Evolutionary conservation across 2,888 invertebrate genomes (phyloP).

Genomic region (Campopleginae sp.): DNA sequence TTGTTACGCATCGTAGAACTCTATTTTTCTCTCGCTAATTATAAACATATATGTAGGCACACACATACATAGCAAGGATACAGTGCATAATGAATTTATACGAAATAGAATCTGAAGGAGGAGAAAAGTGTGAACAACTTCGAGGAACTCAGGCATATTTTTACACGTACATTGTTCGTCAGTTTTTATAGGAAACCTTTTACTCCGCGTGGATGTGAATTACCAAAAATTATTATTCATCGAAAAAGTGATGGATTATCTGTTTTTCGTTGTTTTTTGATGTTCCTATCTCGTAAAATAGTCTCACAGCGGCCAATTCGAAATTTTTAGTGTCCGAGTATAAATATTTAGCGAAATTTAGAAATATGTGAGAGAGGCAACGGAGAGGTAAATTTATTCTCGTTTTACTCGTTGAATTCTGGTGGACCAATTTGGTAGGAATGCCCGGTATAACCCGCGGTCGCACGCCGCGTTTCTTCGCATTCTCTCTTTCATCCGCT

Average conservation of each 20-base stretch:
- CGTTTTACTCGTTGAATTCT: conserved; percentile 60
- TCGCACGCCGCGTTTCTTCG: conserved; percentile 22
- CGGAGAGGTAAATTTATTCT: conserved; percentile 61
- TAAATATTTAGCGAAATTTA: not conserved
- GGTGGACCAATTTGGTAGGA: conserved; percentile 63
- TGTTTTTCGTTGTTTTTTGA: not conserved
- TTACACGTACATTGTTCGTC: not conserved
- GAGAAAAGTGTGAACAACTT: conserved; percentile 44
- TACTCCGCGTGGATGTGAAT: not conserved
- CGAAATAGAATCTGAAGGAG: conserved; percentile 28
- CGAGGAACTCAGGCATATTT: not conserved
- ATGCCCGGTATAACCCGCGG: conserved; percentile 61
- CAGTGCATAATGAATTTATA: conserved; percentile 9
- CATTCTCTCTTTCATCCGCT: conserved; percentile 37
- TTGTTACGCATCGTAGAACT: conserved; percentile 50
- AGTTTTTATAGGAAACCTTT: not conserved
- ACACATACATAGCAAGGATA: not conserved
- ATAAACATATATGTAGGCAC: conserved; percentile 14
- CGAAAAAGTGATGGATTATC: not conserved
- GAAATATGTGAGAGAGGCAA: conserved; percentile 28
- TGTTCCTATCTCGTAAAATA: not conserved
- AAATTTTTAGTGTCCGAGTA: not conserved
- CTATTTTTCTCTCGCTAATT: conserved; percentile 46
- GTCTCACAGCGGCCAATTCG: not conserved
- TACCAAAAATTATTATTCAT: not conserved